Conservation (phyloP, 30 jellyfish, hydroid and myxozoan genomes). For the Cassiopea xamachana region DNA sequence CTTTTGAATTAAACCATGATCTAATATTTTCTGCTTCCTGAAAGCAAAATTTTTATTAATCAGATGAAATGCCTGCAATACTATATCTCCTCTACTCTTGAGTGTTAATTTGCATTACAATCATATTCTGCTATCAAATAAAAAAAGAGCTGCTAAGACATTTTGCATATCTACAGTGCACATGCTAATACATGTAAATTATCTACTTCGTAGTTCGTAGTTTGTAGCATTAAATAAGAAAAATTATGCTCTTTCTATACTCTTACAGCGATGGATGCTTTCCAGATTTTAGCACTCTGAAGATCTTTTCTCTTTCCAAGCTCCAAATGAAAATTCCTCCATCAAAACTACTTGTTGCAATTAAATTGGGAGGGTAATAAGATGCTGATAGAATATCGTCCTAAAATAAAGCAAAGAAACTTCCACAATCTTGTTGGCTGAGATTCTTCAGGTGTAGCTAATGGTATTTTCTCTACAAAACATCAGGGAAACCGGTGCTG, state of each 20-base stretch:
- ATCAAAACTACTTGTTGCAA: conserved; percentile 78
- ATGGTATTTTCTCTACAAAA: too few species aligned
- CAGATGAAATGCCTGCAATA: background rate
- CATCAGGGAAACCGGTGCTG: too few species aligned
- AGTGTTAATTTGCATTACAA: too few species aligned
- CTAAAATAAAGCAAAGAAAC: conserved; percentile 16
- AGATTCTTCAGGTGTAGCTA: too few species aligned
- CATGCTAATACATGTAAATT: too few species aligned
- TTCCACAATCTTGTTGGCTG: too few species aligned
- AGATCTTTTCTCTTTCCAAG: conserved; percentile 68
- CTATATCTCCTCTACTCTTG: too few species aligned
- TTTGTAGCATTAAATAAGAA: too few species aligned
- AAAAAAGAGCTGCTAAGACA: too few species aligned
- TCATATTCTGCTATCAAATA: too few species aligned
- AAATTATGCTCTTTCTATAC: background rate
- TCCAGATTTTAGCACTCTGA: conserved; percentile 62
- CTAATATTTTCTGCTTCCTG: conserved; percentile 43
- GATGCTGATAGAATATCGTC: conserved; percentile 84
- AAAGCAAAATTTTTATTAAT: background rate
- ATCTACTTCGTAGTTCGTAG: too few species aligned
- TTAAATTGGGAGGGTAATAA: conserved; percentile 69
- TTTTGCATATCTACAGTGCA: too few species aligned
- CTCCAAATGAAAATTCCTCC: conserved; percentile 81
- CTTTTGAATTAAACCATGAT: conserved; percentile 41
- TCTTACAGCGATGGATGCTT: conserved; percentile 43